Evolutionary conservation across 2,888 invertebrate genomes (phyloP).

Genomic region (Agonum fuliginosum): DNA sequence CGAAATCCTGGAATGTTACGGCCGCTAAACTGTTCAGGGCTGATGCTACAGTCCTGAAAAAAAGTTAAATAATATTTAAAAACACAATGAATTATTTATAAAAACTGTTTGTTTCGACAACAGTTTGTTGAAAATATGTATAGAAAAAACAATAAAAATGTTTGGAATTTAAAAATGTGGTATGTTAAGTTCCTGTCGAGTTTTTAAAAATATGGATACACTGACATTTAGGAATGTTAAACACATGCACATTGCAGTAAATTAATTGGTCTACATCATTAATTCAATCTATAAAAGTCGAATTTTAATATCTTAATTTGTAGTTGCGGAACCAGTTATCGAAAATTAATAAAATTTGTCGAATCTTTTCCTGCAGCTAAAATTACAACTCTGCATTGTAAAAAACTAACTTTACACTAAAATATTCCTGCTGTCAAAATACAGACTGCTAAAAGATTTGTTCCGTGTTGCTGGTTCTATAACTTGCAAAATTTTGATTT

Average conservation of each 20-base stretch:
- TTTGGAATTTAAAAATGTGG: no score
- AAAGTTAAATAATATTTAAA: neutral
- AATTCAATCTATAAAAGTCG: neutral
- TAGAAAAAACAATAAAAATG: no score
- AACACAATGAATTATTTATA: no score
- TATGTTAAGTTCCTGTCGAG: no score
- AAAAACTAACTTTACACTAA: no score
- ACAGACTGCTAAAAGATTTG: no score
- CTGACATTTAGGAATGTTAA: neutral
- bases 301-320: neutral
- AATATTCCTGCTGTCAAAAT: no score
- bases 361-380: neutral
- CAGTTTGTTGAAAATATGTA: no score
- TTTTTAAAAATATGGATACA: neutral
- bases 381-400: neutral
- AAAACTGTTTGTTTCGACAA: no score
- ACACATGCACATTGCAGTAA: neutral
- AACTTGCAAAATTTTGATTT: no score
- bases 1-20: conserved; percentile 91
- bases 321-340: neutral
- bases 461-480: no score
- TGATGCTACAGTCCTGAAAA: conserved; percentile 92
- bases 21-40: conserved; percentile 95
- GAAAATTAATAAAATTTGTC: conserved; percentile 25
- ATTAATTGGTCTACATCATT: neutral